phyloP scores from a whole-genome alignment of 2,797 vertebrate species.

The Myotis myotis region DNA sequence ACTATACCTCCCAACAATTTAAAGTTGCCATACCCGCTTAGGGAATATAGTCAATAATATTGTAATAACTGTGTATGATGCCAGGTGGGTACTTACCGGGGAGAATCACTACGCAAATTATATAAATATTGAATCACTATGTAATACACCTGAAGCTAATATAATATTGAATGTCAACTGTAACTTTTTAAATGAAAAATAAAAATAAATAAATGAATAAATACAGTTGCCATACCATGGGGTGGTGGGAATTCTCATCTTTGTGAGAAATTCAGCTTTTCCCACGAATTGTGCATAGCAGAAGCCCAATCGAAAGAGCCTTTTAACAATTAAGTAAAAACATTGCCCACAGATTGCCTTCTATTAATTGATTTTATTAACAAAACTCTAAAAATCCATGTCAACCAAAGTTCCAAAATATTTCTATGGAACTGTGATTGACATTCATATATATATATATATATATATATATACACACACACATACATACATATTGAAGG shows the following conservation, averaged over 20 bases:
- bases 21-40: neutral
- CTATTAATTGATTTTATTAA: constrained; percentile 24
- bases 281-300: neutral
- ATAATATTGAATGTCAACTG: neutral
- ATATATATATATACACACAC: neutral
- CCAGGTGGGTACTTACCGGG: neutral
- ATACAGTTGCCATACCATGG: neutral
- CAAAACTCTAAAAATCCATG: neutral
- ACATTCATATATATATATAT: neutral
- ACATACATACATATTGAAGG: neutral
- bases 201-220: neutral
- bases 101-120: neutral
- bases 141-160: neutral
- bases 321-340: neutral
- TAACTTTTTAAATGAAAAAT: neutral
- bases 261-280: neutral
- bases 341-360: neutral
- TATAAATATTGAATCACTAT: neutral
- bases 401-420: constrained; percentile 33
- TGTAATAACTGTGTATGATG: neutral
- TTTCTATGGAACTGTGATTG: neutral
- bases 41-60: neutral
- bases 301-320: neutral
- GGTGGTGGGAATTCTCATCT: neutral
- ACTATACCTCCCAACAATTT: neutral